Conservation (phyloP, 1,140 invertebrate genomes). For the Phenacoccus solenopsis region DNA sequence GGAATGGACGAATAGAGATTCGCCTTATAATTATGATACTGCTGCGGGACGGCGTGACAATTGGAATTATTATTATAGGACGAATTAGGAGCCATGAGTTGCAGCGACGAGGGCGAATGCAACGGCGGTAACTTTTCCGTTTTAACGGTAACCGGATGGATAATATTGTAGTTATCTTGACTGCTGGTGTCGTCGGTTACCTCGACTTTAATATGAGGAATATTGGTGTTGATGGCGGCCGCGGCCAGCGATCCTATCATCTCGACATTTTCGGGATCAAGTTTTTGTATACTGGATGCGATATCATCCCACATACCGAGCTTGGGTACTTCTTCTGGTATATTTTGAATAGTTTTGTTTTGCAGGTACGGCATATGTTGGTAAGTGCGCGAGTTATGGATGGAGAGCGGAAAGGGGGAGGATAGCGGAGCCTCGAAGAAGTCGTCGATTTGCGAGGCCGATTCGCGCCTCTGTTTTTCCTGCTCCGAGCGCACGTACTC, state of each 20-base stretch:
- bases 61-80: neutral
- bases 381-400: slow-evolving; percentile 22
- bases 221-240: slow-evolving; percentile 30
- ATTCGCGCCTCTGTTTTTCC: slow-evolving; percentile 42
- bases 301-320: slow-evolving; percentile 69
- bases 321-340: neutral
- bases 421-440: slow-evolving; percentile 43
- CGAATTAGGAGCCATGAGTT: neutral
- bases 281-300: slow-evolving; percentile 71
- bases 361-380: slow-evolving; percentile 13
- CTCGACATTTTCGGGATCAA: slow-evolving; percentile 73
- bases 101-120: neutral
- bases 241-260: slow-evolving; percentile 46
- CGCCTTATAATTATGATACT: neutral
- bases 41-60: neutral
- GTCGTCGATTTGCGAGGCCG: slow-evolving; percentile 50
- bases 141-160: neutral
- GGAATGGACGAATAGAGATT: neutral
- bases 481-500: slow-evolving; percentile 24
- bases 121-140: slow-evolving; percentile 6
- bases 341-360: neutral
- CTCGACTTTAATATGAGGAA: slow-evolving; percentile 54
- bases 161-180: neutral
- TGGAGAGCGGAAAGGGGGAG: neutral
- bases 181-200: slow-evolving; percentile 43